These are phyloP conservation scores for Crematogaster levior DNA, from an alignment of 2,888 invertebrate genomes.

Conservation along the genomic window DNA sequence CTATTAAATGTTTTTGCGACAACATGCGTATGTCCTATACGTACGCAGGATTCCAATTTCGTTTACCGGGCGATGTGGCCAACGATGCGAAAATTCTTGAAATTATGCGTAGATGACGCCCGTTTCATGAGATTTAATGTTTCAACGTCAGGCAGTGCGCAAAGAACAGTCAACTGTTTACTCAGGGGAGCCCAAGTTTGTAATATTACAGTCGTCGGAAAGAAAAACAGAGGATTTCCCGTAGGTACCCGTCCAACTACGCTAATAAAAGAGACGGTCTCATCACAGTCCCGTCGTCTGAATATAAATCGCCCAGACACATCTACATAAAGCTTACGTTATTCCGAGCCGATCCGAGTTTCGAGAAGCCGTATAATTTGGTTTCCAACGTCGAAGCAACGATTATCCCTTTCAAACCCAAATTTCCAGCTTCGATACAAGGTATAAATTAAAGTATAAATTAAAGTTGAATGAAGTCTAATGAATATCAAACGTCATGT, in stretches of 20 bases:
- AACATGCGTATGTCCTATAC: background rate
- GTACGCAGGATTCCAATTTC: constrained; percentile 29
- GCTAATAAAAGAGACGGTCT: constrained; percentile 53
- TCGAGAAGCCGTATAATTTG: constrained; percentile 47
- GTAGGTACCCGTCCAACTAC: constrained; percentile 49
- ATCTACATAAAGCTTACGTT: constrained; percentile 55
- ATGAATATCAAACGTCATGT: background rate
- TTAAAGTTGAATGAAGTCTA: background rate
- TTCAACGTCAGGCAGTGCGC: constrained; percentile 45
- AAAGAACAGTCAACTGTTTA: constrained; percentile 56
- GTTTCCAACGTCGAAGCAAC: constrained; percentile 46
- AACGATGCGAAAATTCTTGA: constrained; percentile 42
- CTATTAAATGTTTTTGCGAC: background rate
- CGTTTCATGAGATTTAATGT: constrained; percentile 53
- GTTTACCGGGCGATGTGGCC: background rate
- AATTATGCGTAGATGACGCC: constrained; percentile 53
- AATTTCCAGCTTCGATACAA: constrained; percentile 27
- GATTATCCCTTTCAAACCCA: constrained; percentile 40
- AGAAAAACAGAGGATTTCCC: constrained; percentile 52
- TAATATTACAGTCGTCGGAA: constrained; percentile 53
- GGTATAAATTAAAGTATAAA: background rate
- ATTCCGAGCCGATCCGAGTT: constrained; percentile 45
- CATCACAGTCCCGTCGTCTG: constrained; percentile 44
- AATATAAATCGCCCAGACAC: constrained; percentile 52
- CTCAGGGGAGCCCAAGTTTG: constrained; percentile 53